Evolutionary conservation across 2,113 vertebrate species (phyloP), one percentile per base, ranked within the genome.

Genomic region (Nibea coibor): DNA sequence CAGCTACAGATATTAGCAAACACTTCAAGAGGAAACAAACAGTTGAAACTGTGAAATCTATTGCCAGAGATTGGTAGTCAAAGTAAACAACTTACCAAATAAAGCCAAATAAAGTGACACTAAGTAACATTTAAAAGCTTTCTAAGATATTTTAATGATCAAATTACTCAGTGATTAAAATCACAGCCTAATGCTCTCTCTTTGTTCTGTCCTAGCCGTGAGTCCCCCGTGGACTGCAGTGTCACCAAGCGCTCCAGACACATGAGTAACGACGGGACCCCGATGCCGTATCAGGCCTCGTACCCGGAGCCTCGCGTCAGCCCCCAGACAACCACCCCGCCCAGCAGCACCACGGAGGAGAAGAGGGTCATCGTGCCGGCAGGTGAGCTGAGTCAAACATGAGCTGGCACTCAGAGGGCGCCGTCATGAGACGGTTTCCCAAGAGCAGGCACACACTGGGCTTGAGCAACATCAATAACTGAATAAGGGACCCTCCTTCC

Each of bases 331-430:
- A 5, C 85, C 45, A 89, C 92, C 6, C 91, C 92, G 0, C 89
- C 91, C 77, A 95, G 85, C 89, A 93, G 54, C 48, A 20, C 59
- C 90, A 91, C 93, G 0, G 95, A 97, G 70, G 96, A 97, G 90
- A 97, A 96, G 91, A 94, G 96, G 81, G 96, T 97, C 83, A 96
- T 97, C 9, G 96, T 97, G 5, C 96, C 96, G 0, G 96, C 96
- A 88, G 96, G 96, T 97, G 65, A 92, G 89, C 48, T 10, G 10
- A 50, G 31, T 58, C 62, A 39, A 39, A 39, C 35, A 39, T 39
- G 35, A 39, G 35, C 35, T 39, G 35, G 35, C 8, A 8, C 58
- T 17, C 31, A 35, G 31, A 35, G 2, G 31, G 31, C 6, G 31
- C 47, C 24, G 17, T 81, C 76, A 85, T 42, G 26, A 45, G 57